Evolutionary conservation across 2,797 vertebrate genomes (phyloP).

Genomic region (Phrynocephalus guinanensis): DNA sequence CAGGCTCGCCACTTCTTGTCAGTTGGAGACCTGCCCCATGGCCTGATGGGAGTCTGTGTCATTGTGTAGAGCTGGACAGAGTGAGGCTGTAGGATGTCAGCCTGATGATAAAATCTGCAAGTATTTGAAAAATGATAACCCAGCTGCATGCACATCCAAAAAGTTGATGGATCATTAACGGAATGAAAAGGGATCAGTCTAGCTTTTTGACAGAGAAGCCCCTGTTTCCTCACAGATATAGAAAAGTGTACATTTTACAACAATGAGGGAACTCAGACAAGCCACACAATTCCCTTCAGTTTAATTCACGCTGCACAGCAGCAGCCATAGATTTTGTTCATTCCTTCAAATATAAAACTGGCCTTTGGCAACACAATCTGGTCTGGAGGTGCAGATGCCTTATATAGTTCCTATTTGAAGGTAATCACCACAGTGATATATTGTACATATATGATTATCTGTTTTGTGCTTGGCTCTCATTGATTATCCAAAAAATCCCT

Average conservation of each 20-base stretch:
- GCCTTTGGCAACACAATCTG: not conserved
- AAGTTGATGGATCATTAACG: not conserved
- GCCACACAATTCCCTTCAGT: not conserved
- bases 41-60: not conserved
- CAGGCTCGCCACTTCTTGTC: conserved; percentile 18
- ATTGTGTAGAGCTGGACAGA: not conserved
- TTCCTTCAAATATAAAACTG: not conserved
- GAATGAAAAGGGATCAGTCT: not conserved
- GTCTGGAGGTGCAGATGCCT: not conserved
- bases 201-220: not conserved
- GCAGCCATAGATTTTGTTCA: not conserved
- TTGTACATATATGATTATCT: not conserved
- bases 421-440: not conserved
- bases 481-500: too few species aligned
- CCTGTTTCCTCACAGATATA: not conserved
- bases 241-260: not conserved
- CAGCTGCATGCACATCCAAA: not conserved
- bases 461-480: not conserved
- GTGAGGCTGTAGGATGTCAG: not conserved
- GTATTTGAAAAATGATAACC: not conserved
- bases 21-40: not conserved
- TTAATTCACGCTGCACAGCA: not conserved
- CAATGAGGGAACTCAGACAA: not conserved
- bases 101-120: conserved; percentile 1
- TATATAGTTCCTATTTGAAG: not conserved